Base-by-base conservation (phyloP, 2,113 vertebrate genomes). In the Caracal caracal region DNA sequence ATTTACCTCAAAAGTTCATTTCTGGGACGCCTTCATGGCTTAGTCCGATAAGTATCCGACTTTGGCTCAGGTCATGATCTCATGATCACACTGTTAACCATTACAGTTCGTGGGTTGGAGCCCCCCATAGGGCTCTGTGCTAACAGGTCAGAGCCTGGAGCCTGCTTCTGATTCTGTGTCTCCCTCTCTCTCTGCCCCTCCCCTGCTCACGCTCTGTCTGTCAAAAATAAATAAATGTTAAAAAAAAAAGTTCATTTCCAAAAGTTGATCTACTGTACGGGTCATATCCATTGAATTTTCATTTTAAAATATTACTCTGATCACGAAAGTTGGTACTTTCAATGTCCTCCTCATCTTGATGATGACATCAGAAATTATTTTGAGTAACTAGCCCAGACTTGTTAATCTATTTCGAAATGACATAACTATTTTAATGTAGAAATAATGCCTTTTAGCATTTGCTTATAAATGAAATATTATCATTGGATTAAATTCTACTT, bases 291-390 rank as follows among this genome's bases (percentile, higher is more conserved):
- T n/a, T n/a, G 19, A 56, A 28, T 65, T 93, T 96, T 88, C 12
- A 75, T 53, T 65, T 82, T 19, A 51, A 70, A 66, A 22, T 79
- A 53, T 88, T 88, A 90, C 80, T 94, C 33, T 75, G n/a, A 12
- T 65, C 40, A 86, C 47, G 75, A 37, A 53, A 96, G 12, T 22
- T 93, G 28, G n/a, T n/a, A 78, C 4, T 71, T 78, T 13, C 79
- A 47, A 73, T 33, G 4, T 33, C 56, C 75, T 40, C 40, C 9
- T 71, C n/a, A 16, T 75, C 33, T 20, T 76, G 19, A 63, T 35
- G 88, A 92, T 51, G 26, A 88, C 3, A 7, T 82, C 40, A 81
- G 59, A 43, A 92, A 70, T 88, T 91, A 85, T 79, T 95, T 35
- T 15, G 35, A 70, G 66, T 49, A 80, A 85, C 43, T 40, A 66